Evolutionary conservation across 1,140 invertebrate species (phyloP), one percentile per base, ranked within the genome.

Genomic region (Vanessa atalanta): DNA sequence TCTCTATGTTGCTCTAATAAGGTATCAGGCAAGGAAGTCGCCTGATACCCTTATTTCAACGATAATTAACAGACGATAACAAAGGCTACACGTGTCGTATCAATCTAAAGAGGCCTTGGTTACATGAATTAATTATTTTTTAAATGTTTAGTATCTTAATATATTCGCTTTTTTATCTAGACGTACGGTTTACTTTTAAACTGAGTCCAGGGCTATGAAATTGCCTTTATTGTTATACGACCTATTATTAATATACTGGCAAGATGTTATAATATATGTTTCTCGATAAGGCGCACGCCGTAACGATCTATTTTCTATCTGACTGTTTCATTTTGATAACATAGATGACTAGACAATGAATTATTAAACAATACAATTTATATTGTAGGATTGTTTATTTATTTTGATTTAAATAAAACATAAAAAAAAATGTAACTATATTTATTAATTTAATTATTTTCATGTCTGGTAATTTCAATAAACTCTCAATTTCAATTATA

Each of bases 51-150:
- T 71, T 53, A 50, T 65, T 65, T 53, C 14, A 65, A 65, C 43
- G 70, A 71, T 71, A 71, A 71, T 71, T 71, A 71, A 64, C 47
- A 14, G 16, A 13, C 47, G 60, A 71, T 71, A 71, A 53, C 55
- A 26, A 53, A 63, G 60, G 20, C 65, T 65, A 43, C 70, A 64
- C 60, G 70, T 65, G 70, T 71, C n/a, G 15, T 60, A 60, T 60
- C 55, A 26, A 60, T 60, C 20, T 31, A 60, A 16, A 53, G 15
- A 60, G 23, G 20, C 55, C 55, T 60, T 60, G 55, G 55, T 26
- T 60, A 60, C 26, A n/a, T 14, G 23, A 60, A 60, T 60, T 60
- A 60, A 53, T 53, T 60, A 20, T 43, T 26, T 26, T 60, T 13
- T 31, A 60, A 60, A 16, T 53, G 51, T 53, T 53, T 16, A 16